phyloP scores from a whole-genome alignment of 2,113 vertebrate species.

The Tympanuchus pallidicinctus region DNA sequence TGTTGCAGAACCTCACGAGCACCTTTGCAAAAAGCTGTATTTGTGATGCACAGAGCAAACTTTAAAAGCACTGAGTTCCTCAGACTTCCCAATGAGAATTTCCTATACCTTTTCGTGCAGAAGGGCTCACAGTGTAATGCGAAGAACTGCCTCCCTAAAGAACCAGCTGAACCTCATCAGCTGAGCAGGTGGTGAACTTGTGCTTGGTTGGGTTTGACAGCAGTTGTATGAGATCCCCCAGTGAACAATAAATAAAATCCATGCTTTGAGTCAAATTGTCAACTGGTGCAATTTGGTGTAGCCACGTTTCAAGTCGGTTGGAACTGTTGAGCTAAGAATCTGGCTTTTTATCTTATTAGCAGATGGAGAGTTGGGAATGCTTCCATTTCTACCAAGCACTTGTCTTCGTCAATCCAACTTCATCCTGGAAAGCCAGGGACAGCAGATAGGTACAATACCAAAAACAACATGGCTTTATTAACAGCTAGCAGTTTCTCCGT shows the following conservation, averaged over 20 bases:
- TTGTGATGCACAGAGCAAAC: background rate
- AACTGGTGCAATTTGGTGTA: background rate
- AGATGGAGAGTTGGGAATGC: background rate
- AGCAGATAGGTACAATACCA: background rate
- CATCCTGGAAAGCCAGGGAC: rapidly evolving
- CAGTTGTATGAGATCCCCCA: background rate
- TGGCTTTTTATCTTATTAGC: background rate
- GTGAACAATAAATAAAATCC: background rate
- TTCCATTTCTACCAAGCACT: rapidly evolving
- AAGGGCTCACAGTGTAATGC: background rate
- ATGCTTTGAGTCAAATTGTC: background rate
- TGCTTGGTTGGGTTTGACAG: background rate
- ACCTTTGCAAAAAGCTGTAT: background rate
- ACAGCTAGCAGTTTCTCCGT: background rate
- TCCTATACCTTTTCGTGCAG: background rate
- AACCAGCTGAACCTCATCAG: background rate
- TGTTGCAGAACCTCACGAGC: background rate
- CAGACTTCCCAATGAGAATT: background rate
- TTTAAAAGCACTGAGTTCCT: background rate
- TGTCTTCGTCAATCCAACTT: background rate
- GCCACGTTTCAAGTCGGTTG: background rate
- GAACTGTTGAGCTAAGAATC: background rate
- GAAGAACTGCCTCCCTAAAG: background rate
- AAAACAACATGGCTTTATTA: background rate
- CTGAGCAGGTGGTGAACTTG: background rate